Evolutionary conservation across 2,113 vertebrate species (phyloP), one percentile per base, ranked within the genome.

Genomic region (Psephotus haematonotus): DNA sequence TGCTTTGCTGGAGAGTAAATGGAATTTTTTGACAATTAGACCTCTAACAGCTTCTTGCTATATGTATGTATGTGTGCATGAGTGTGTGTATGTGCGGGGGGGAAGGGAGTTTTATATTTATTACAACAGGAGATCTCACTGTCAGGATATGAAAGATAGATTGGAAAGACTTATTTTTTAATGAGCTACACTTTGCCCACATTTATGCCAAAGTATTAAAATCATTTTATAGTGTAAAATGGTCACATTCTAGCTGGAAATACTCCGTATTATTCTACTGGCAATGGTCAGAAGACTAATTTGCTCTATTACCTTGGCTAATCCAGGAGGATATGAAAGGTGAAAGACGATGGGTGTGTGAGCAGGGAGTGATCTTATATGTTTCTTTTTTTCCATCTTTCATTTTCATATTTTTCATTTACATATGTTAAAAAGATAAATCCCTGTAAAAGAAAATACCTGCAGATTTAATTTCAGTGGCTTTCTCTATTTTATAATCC

Each of bases 401-500:
- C 5, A 23, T 87, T 79, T 88, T 86, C 20, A 27, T 31, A 37
- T 92, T 83, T 77, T 69, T 15, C 11, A 68, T 55, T 60, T 53
- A 52, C 44, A 35, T n/a, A 39, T 75, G 57, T 53, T 43, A 62
- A 44, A 75, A 72, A 69, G 43, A 53, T 11, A 82, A 77, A 72
- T 49, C 92, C 27, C 92, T 96, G 62, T 89, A 93, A 97, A 96
- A 96, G 37, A 37, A 37, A 74, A 96, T 95, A 95, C 55, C 47
- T 95, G 78, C 33, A 97, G 74, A 91, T 95, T 96, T 95, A 86
- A 95, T 95, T 97, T 95, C 84, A 91, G 75, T 92, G 84, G 59
- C 62, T 93, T 87, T 95, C 87, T 89, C 50, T 97, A 82, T 94
- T 96, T 95, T 93, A 88, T 69, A 96, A 88, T 35, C 12, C 47